Evolutionary conservation across 1,140 invertebrate genomes (phyloP), one percentile per base, ranked within the genome.

Genomic region (Drosophila kikkawai): DNA sequence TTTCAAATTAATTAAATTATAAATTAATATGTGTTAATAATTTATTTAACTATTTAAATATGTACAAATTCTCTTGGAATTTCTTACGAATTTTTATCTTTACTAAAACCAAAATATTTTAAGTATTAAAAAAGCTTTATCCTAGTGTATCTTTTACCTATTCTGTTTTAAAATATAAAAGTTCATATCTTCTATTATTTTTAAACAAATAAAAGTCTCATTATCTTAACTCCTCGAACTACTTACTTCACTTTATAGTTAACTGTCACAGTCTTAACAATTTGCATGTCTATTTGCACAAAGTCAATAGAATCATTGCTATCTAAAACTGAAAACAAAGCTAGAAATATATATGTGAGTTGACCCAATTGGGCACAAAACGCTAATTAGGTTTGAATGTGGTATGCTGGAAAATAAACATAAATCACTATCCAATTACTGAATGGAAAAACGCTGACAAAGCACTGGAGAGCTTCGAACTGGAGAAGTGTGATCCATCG

Each of bases 361-460:
- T 51, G 47, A 69, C 44, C 42, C 34, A 61, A 48, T 56, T 63
- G 50, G 32, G 8, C 8, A 22, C 13, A 58, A 7, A 32, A n/a
- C 36, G 36, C 34, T 58, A 65, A 65, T 22, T n/a, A 34, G 17
- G 26, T 63, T 17, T n/a, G 29, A 59, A 44, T 63, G n/a, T 17
- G 39, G 19, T 34, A 61, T 26, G 41, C 13, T n/a, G 19, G 50
- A 4, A 59, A 34, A 32, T 42, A 34, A 60, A 39, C 56, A 44
- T 61, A 65, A 44, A 65, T 65, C 63, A 44, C 17, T 44, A 17
- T 45, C 56, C 15, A 36, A 50, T 61, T 39, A 19, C 48, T 55
- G 36, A 13, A 8, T 32, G 41, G 36, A 32, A 53, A 53, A 53
- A 29, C 7, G 47, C 32, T 63, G 51, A 55, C 34, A 55, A 19